Base-by-base conservation (phyloP, 2,888 invertebrate species). In the Isotomurus palustris region DNA sequence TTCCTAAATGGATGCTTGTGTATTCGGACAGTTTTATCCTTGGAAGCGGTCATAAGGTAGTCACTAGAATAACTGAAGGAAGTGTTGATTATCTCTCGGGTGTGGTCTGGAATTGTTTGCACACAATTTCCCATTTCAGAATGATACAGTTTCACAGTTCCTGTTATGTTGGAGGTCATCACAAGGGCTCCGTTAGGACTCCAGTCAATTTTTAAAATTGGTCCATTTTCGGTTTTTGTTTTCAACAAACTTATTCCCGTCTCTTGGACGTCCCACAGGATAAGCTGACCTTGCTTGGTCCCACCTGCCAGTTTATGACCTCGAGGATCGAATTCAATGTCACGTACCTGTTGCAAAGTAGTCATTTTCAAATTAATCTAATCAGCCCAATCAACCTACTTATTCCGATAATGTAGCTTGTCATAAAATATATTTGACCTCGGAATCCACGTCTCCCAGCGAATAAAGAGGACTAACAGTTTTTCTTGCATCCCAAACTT, bases 71-170 rank as follows among this genome's bases (percentile, higher is more conserved):
- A 88, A 32, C 86, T 88, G 74, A 84, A 89, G 1, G 85, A 84
- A 71, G 87, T 87, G n/a, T 86, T 86, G 76, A 89, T 88, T 41
- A 90, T 86, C 73, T 89, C 88, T 6, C 85, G 85, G 19, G 82
- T 81, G 71, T 90, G 90, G 0, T 87, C 88, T 10, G 83, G 81
- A 3, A 90, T 77, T 12, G 85, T 81, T 78, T 89, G 88, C 27
- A 82, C 79, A 68, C 86, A 87, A 55, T 73, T 72, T 6, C 77
- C 77, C 2, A 72, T 73, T 51, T 76, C 81, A 0, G 87, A 85
- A 70, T 85, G 83, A 88, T 89, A 90, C 4, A 89, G 74, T 29
- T 87, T 78, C 0, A 87, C 84, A 10, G 86, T 86, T 60, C 83
- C 81, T 73, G 90, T 89, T 3, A 84, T 82, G 3, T 88, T 88